phyloP scores from a whole-genome alignment of 64 coral and sea anemone species.

The Astreopora myriophthalma region DNA sequence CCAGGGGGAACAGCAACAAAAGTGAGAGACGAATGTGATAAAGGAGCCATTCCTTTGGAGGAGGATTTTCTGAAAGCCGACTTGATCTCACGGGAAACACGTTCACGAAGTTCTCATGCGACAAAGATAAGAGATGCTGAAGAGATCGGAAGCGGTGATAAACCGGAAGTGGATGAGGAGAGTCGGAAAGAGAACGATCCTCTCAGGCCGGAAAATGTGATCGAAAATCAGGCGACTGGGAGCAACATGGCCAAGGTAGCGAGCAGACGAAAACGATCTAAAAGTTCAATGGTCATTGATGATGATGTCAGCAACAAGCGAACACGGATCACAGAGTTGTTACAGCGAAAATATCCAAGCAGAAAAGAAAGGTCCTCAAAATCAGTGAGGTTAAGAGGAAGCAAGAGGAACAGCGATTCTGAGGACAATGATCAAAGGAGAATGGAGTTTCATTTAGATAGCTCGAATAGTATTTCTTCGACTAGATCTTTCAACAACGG shows the following conservation, averaged over 20 bases:
- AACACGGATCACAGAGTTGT: constrained; percentile 22
- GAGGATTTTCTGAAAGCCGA: not conserved
- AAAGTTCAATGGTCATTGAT: not conserved
- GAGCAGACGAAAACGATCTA: constrained; percentile 3
- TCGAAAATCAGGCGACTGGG: not conserved
- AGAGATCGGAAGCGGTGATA: not conserved
- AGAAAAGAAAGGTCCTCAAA: not conserved
- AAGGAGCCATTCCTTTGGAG: not conserved
- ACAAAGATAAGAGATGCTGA: not conserved
- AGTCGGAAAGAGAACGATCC: constrained; percentile 48
- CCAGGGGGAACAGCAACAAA: not conserved
- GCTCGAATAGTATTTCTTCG: not conserved
- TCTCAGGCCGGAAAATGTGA: constrained; percentile 9
- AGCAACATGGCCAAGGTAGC: not conserved
- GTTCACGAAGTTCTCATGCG: not conserved
- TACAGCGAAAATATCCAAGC: not conserved
- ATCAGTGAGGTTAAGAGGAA: not conserved
- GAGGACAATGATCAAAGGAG: constrained; percentile 30
- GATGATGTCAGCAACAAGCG: not conserved
- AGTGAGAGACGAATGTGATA: not conserved
- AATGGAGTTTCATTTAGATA: constrained; percentile 10
- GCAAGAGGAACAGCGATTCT: not conserved
- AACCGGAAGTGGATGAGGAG: constrained; percentile 32
- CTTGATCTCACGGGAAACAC: not conserved
- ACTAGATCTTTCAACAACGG: constrained; percentile 27